Evolutionary conservation across 2,888 invertebrate genomes (phyloP).

Genomic region (Drosophila macrospina): DNA sequence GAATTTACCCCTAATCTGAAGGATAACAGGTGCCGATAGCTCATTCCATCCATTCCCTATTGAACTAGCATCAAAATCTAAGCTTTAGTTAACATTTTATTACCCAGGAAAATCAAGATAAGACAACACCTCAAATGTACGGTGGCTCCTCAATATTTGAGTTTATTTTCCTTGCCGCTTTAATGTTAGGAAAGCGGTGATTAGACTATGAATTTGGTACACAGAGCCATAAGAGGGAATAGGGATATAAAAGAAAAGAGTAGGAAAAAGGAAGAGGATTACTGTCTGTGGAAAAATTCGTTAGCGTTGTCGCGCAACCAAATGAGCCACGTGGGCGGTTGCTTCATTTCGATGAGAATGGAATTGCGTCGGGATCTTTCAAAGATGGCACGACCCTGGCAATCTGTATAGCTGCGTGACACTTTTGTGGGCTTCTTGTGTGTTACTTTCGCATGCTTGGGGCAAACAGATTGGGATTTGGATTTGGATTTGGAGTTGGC

Average conservation of each 20-base stretch:
- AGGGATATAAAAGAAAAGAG: not conserved
- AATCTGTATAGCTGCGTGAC: constrained; percentile 43
- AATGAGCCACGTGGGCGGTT: constrained; percentile 73
- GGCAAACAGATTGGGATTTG: not conserved
- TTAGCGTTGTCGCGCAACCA: constrained; percentile 54
- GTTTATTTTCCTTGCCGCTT: constrained; percentile 4
- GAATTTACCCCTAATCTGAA: no score
- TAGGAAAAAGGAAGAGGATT: not conserved
- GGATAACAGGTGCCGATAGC: no score
- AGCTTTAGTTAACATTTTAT: no score
- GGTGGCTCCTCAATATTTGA: not conserved
- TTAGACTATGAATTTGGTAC: constrained; percentile 4
- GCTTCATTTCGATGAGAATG: constrained; percentile 79
- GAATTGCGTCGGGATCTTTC: constrained; percentile 62
- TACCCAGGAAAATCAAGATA: no score
- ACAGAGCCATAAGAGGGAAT: not conserved
- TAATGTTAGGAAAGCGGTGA: not conserved
- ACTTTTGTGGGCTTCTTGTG: not conserved
- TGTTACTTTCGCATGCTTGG: not conserved
- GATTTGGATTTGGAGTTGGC: not conserved
- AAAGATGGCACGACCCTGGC: constrained; percentile 72
- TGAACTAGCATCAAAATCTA: no score
- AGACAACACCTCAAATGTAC: no score
- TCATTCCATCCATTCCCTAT: no score
- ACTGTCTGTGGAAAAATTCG: constrained; percentile 1